Evolutionary conservation across 2,113 vertebrate species (phyloP), one percentile per base, ranked within the genome.

Genomic region (Hiodon tergisus): DNA sequence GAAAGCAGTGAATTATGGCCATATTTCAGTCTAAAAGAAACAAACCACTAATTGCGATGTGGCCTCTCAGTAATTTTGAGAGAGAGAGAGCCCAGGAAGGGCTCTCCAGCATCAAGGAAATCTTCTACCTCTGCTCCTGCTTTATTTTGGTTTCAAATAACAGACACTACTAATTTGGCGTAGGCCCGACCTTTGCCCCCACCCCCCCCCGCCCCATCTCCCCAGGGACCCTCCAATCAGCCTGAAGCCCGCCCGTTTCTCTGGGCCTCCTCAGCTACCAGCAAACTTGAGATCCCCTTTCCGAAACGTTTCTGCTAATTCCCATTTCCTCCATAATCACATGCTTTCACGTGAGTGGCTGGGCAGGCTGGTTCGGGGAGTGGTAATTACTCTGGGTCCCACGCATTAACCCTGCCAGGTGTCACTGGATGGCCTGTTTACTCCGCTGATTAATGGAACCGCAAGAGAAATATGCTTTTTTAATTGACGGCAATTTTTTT

Each of bases 241-340:
- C 90, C 90, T 87, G 88, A 83, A 86, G 85, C 84, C 85, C 86
- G 72, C 82, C 79, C 48, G 82, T 84, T 88, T 87, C 84, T 85
- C 84, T 82, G 78, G 88, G 81, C 86, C 81, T 82, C 77, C 79
- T 81, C 83, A 83, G 81, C 90, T 91, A 92, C 89, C 86, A 88
- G 78, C 68, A 72, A 81, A 88, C 89, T 90, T 86, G 85, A 88
- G 89, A 77, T 87, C 74, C 86, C 81, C 89, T 92, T 84, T 89
- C 87, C 88, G 85, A 92, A 88, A 88, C 90, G 92, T 94, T 94
- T 89, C 92, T 94, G 92, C 90, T 96, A 95, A 95, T 96, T 95
- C 93, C 91, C 90, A 93, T 95, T 96, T 97, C 94, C 94, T 94
- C 94, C 88, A 92, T 91, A 95, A 95, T 96, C 92, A 94, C 88